phyloP scores from a whole-genome alignment of 1,140 invertebrate genomes.

The Protaetia brevitarsis region DNA sequence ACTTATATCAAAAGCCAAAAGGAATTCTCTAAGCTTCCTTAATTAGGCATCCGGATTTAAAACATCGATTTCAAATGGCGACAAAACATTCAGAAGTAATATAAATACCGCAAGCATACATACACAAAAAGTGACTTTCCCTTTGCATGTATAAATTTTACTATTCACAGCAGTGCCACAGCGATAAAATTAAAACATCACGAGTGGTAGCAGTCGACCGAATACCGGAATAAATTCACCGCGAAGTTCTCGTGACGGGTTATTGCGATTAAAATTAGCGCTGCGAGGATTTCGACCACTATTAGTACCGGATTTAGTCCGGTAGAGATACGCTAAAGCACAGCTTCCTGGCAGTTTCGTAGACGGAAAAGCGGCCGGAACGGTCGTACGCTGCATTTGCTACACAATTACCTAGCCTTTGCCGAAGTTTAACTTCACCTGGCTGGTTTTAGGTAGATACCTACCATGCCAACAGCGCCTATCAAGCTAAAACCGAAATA shows the following conservation, averaged over 20 bases:
- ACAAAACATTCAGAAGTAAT: too few species aligned
- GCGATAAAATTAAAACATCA: conserved; percentile 11
- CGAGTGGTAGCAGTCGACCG: not conserved
- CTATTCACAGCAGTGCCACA: not conserved
- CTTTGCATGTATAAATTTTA: not conserved
- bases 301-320: conserved; percentile 5
- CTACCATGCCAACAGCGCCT: not conserved
- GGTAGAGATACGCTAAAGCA: not conserved
- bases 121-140: too few species aligned
- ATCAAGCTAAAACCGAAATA: not conserved
- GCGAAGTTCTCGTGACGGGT: not conserved
- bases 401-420: not conserved
- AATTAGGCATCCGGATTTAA: too few species aligned
- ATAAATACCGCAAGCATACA: too few species aligned
- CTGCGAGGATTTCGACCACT: not conserved
- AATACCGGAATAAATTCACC: not conserved
- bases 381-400: not conserved
- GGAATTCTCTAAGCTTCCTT: too few species aligned
- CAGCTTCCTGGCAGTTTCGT: not conserved
- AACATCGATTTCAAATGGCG: too few species aligned
- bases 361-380: not conserved
- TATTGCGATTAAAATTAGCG: conserved; percentile 1
- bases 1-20: too few species aligned
- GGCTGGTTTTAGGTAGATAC: not conserved
- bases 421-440: not conserved